Percentiles rank a stretch among this genome's conserved stretches.
Conservation (phyloP, 1,140 invertebrate species). For the Globodera ellingtonae region DNA sequence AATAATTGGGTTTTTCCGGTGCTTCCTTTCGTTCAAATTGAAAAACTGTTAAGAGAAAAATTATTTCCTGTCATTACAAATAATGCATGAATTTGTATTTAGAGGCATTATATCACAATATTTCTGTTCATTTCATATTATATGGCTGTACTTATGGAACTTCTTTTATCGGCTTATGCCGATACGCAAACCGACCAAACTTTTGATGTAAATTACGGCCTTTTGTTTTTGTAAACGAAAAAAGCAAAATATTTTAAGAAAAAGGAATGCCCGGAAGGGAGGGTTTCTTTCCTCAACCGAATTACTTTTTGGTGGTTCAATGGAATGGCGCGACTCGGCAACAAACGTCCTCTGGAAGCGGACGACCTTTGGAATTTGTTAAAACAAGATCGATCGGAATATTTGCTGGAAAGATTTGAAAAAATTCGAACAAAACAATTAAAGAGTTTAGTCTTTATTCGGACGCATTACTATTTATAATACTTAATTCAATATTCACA, state of each 20-base stretch:
- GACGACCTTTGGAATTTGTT: constrained; percentile 87
- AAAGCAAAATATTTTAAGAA: constrained; percentile 29
- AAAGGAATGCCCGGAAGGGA: constrained; percentile 78
- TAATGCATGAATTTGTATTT: background rate
- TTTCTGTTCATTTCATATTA: constrained; percentile 27
- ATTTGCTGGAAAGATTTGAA: constrained; percentile 81
- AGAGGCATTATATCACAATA: background rate
- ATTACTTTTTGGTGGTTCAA: constrained; percentile 92
- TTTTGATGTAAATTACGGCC: constrained; percentile 10
- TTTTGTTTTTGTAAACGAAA: constrained; percentile 14
- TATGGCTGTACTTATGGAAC: constrained; percentile 6
- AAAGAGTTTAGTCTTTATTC: background rate
- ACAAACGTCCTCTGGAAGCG: constrained; percentile 73
- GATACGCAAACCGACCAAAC: constrained; percentile 2
- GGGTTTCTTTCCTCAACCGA: constrained; percentile 82
- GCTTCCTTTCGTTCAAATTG: no score
- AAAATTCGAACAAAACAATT: constrained; percentile 28
- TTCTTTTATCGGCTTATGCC: constrained; percentile 21
- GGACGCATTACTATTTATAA: no score
- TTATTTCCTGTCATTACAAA: no score
- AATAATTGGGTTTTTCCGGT: no score
- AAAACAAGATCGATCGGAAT: constrained; percentile 77
- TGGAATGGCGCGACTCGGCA: constrained; percentile 62
- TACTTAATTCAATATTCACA: constrained; percentile 78
- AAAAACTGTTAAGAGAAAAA: no score